Base-by-base conservation (phyloP, 1,140 invertebrate species). In the Ectropis grisescens region DNA sequence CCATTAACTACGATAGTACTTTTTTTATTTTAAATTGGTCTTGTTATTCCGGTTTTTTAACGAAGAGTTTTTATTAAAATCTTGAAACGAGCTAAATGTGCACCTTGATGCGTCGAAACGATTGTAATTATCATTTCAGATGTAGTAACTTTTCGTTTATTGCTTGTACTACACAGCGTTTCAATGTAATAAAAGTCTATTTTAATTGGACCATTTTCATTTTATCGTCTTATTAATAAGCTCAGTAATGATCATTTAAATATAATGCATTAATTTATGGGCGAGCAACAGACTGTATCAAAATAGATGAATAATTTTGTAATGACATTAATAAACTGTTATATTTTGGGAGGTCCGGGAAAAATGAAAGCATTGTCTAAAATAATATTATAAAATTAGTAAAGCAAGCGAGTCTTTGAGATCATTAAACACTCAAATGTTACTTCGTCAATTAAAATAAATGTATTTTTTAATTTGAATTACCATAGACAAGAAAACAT, bases 111-210 rank as follows among this genome's bases (percentile, higher is more conserved):
- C 49, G 49, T 60, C 41, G 41, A 57, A 59, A 57, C 41, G 46
- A 38, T 39, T 38, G 43, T 68, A 65, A 68, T 70, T 61, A 70
- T 59, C 51, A 55, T 59, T 59, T 56, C 47, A 38, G 50, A 37
- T 36, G 50, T 49, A 47, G 54, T 74, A 60, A 68, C 45, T 65
- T 65, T 66, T 55, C 27, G 58, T 75, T 75, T 65, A 71, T 60
- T 41, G 46, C 58, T 33, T 60, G 67, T 69, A 61, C 33, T 58
- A 59, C 58, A 52, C 33, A 35, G 31, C 32, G 39, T 52, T 46
- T 47, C 47, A 37, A 51, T 58, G 47, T 54, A 60, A 64, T 70
- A 58, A 74, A 70, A 39, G 62, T 67, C 55, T 57, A 59, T 61
- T 61, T 69, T 65, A 67, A 71, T 61, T 65, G 50, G 66, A 46